A percentile compares a stretch with the other conserved stretches of the same genome.
Conservation (phyloP, 2,888 invertebrate genomes). For the Ochropleura plecta region DNA sequence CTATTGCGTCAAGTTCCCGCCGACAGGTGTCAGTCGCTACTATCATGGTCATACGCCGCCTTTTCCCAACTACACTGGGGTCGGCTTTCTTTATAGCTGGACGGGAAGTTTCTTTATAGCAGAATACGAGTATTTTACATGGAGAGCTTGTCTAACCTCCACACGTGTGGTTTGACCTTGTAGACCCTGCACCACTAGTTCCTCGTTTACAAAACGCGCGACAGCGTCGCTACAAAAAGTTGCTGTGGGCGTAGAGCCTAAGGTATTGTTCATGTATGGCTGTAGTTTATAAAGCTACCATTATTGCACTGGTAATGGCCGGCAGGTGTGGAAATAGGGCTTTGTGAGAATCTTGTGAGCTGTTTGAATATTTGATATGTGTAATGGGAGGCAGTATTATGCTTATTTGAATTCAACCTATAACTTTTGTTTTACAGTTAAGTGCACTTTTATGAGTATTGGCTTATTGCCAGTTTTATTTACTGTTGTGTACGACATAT, state of each 20-base stretch:
- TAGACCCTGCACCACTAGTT: neutral
- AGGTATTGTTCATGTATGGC: constrained; percentile 37
- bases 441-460: neutral
- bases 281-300: constrained; percentile 14
- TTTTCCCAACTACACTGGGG: too few relatives aligned
- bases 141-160: neutral
- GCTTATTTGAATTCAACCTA: neutral
- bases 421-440: neutral
- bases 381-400: neutral
- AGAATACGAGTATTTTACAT: neutral
- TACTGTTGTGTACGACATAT: neutral
- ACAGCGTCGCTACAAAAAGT: neutral
- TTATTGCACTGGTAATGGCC: constrained; percentile 38
- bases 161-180: neutral
- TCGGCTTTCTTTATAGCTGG: neutral
- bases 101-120: neutral
- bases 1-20: too few relatives aligned
- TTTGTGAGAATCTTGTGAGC: constrained; percentile 12
- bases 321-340: constrained; percentile 27
- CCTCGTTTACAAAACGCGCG: neutral
- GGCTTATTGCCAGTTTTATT: neutral
- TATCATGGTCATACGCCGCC: neutral
- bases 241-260: neutral
- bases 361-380: neutral
- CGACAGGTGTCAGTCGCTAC: too few relatives aligned